phyloP scores from a whole-genome alignment of 2,797 vertebrate genomes.

The Schizopygopsis pylzovi region DNA sequence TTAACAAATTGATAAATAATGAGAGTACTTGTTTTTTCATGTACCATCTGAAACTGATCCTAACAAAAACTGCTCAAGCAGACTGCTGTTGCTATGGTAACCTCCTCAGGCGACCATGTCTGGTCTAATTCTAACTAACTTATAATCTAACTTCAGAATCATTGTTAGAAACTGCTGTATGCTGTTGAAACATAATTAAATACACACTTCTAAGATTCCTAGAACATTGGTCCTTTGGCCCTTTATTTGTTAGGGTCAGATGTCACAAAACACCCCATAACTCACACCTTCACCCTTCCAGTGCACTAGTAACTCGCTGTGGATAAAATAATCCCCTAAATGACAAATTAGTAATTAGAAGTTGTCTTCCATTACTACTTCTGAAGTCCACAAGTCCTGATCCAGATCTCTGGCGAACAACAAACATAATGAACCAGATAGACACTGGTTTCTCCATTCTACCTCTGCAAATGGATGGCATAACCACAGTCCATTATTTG shows the following conservation, averaged over 20 bases:
- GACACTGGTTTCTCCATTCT: constrained; percentile 4
- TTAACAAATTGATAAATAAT: constrained; percentile 20
- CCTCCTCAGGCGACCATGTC: constrained; percentile 1
- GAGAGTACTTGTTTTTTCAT: not conserved
- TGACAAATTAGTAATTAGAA: constrained; percentile 18
- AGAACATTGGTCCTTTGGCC: not conserved
- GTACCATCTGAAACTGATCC: not conserved
- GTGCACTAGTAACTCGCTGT: not conserved
- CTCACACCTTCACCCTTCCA: not conserved
- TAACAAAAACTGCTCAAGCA: constrained; percentile 11
- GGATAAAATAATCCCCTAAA: not conserved
- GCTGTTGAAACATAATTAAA: constrained; percentile 3
- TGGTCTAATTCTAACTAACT: constrained; percentile 9
- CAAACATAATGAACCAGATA: not conserved
- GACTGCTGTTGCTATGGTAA: constrained; percentile 39
- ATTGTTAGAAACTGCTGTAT: constrained; percentile 1
- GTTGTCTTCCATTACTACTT: not conserved
- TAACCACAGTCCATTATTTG: constrained; percentile 46
- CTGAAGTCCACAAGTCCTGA: not conserved
- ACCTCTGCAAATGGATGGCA: constrained; percentile 37
- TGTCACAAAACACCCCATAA: not conserved
- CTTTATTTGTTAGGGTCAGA: not conserved
- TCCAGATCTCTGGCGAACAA: not conserved
- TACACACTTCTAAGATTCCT: not conserved
- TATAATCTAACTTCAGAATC: constrained; percentile 37